Conservation (phyloP, 2,113 vertebrate species). For the Rhynchomys soricoides region DNA sequence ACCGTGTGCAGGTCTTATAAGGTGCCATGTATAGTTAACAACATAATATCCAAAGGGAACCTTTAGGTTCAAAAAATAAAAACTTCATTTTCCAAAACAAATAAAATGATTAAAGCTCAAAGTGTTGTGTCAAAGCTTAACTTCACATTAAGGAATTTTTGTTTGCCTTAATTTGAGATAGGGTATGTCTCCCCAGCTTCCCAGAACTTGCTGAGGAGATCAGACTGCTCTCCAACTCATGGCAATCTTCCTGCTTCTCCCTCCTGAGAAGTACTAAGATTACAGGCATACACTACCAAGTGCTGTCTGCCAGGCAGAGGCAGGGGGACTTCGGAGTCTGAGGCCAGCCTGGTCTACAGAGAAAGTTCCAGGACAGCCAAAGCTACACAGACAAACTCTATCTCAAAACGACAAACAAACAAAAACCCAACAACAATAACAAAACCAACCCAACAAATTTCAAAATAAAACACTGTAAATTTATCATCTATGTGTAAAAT, state of each 20-base stretch:
- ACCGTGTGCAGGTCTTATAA: neutral
- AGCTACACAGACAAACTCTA: too few relatives aligned
- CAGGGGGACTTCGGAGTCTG: too few relatives aligned
- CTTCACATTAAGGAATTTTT: neutral
- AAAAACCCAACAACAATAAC: too few relatives aligned
- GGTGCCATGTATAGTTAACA: neutral
- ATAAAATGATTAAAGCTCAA: slow-evolving; percentile 49
- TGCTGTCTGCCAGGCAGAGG: too few relatives aligned
- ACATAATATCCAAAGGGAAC: neutral
- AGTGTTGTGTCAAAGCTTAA: slow-evolving; percentile 56
- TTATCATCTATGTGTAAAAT: slow-evolving; percentile 22
- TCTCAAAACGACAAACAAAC: too few relatives aligned
- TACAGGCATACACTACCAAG: neutral
- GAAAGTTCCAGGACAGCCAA: too few relatives aligned
- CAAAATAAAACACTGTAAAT: slow-evolving; percentile 35
- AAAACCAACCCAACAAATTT: neutral
- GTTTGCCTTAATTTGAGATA: neutral
- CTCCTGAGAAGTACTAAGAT: neutral
- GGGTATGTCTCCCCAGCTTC: neutral
- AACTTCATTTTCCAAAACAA: slow-evolving; percentile 25
- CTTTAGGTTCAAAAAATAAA: neutral
- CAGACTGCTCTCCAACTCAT: neutral
- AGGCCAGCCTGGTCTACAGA: too few relatives aligned
- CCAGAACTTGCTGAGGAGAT: neutral
- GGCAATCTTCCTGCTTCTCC: neutral